Evolutionary conservation across 2,797 vertebrate genomes (phyloP).

Genomic region (Pitangus sulphuratus): DNA sequence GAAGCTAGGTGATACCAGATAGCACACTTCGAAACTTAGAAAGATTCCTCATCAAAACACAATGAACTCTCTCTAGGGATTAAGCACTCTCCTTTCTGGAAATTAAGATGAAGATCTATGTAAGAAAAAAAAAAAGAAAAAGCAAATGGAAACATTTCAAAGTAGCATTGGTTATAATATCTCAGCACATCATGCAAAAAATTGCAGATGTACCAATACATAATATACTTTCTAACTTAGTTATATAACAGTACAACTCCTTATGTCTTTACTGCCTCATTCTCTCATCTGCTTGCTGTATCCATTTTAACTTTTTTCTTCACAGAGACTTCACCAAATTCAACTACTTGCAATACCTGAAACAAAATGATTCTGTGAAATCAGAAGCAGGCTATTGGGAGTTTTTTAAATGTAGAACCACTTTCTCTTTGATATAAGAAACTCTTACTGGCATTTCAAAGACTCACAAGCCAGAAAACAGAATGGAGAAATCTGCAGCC

Average conservation of each 20-base stretch:
- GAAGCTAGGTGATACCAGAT: background rate
- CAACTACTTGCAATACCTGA: background rate
- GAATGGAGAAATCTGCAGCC: background rate
- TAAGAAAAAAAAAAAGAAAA: background rate
- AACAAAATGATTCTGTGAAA: background rate
- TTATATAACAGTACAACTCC: accelerated
- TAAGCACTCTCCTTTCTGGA: accelerated
- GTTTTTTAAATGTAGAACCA: background rate
- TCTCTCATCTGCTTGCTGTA: background rate
- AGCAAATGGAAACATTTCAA: background rate
- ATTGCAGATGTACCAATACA: background rate
- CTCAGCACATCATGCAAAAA: accelerated
- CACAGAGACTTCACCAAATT: background rate
- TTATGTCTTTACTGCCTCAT: background rate
- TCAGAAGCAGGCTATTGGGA: background rate
- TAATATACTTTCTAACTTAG: background rate
- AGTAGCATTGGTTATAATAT: background rate
- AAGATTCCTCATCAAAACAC: background rate
- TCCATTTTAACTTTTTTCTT: background rate
- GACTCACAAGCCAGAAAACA: background rate
- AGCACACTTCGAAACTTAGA: background rate
- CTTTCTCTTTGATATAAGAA: background rate
- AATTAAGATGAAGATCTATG: background rate
- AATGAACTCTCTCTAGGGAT: background rate
- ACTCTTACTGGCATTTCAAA: background rate